Conservation (phyloP, 1,140 invertebrate species). For the Drosophila mayri region DNA sequence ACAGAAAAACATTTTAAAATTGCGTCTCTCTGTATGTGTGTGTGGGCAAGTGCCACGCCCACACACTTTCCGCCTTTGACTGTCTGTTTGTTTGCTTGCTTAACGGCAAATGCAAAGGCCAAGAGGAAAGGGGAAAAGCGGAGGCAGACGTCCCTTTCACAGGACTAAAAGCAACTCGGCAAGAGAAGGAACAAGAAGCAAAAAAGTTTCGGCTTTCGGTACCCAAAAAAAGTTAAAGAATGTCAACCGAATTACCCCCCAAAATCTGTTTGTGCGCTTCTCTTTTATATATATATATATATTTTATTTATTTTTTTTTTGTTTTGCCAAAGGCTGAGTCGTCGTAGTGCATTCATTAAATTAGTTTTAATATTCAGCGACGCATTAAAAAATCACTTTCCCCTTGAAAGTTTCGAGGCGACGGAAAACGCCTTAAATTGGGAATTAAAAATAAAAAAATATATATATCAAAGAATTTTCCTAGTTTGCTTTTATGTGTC, state of each 20-base stretch:
- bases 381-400: slow-evolving; percentile 35
- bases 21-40: background rate
- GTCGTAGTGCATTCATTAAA: slow-evolving; percentile 51
- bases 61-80: slow-evolving; percentile 14
- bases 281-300: background rate
- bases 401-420: background rate
- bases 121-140: background rate
- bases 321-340: slow-evolving; percentile 33
- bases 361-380: slow-evolving; percentile 35
- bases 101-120: slow-evolving; percentile 18
- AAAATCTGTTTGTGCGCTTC: slow-evolving; percentile 8
- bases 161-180: slow-evolving; percentile 22
- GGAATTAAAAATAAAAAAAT: too few relatives aligned
- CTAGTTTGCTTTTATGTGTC: slow-evolving; percentile 1
- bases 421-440: background rate
- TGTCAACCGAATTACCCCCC: slow-evolving; percentile 31
- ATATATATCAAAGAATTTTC: background rate
- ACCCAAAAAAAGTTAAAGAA: slow-evolving; percentile 22
- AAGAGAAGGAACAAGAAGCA: background rate
- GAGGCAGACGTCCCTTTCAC: slow-evolving; percentile 1
- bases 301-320: background rate
- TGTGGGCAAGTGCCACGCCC: slow-evolving; percentile 22
- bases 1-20: slow-evolving; percentile 30
- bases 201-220: slow-evolving; percentile 26
- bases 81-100: slow-evolving; percentile 43